These are phyloP conservation scores for Dicentrarchus labrax DNA, from an alignment of 2,113 vertebrate genomes.

Conservation along the genomic window DNA sequence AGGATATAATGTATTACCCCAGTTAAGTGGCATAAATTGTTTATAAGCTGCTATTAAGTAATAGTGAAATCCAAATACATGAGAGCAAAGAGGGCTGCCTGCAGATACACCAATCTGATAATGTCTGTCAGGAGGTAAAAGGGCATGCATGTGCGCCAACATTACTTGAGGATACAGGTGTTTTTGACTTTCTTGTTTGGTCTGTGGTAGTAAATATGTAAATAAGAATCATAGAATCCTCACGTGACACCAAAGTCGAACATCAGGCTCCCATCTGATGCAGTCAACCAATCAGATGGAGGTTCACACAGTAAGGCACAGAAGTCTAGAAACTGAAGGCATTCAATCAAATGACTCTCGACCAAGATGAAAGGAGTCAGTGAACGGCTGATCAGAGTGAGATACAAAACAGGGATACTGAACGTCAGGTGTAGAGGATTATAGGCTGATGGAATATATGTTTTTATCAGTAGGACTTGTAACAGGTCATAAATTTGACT, in stretches of 20 bases:
- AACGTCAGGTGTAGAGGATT: constrained; percentile 23
- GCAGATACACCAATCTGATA: constrained; percentile 62
- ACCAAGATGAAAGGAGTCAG: constrained; percentile 38
- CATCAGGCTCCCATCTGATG: not conserved
- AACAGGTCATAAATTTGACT: constrained; percentile 19
- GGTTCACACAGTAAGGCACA: not conserved
- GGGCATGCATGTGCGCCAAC: not conserved
- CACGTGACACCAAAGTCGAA: not conserved
- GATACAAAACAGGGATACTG: constrained; percentile 16
- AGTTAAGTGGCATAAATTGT: constrained; percentile 76
- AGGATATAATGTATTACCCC: constrained; percentile 69
- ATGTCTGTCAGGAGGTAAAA: constrained; percentile 50
- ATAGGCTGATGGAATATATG: constrained; percentile 40
- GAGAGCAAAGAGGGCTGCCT: constrained; percentile 51
- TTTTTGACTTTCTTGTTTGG: not conserved
- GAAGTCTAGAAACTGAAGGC: not conserved
- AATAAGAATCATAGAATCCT: not conserved
- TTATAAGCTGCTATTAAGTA: constrained; percentile 79
- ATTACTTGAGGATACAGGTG: not conserved
- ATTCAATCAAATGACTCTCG: constrained; percentile 10
- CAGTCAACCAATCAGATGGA: not conserved
- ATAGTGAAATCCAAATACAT: constrained; percentile 66
- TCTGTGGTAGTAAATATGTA: not conserved
- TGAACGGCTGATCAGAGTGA: not conserved
- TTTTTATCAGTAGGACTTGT: constrained; percentile 30